Evolutionary conservation across 2,797 vertebrate species (phyloP).

Genomic region (Dryobates pubescens): DNA sequence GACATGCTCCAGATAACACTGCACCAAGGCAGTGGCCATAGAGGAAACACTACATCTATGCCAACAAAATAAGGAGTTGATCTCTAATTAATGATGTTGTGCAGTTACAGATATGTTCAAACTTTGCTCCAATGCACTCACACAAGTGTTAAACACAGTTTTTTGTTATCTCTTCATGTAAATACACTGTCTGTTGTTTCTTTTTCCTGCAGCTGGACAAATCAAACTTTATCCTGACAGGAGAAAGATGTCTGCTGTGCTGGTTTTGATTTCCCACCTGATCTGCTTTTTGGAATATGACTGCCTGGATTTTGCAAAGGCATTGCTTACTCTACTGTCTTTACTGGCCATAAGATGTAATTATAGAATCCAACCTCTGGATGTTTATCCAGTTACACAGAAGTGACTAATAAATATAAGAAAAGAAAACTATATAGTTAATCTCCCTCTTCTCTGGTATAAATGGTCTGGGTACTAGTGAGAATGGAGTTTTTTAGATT

Average conservation of each 20-base stretch:
- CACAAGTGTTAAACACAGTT: background rate
- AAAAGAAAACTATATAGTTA: constrained; percentile 26
- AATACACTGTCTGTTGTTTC: background rate
- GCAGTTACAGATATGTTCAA: background rate
- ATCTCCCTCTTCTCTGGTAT: background rate
- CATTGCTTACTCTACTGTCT: background rate
- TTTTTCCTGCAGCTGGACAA: background rate
- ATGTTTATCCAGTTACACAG: background rate
- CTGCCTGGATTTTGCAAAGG: background rate
- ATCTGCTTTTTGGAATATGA: background rate
- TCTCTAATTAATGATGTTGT: background rate
- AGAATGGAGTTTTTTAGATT: background rate
- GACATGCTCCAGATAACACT: background rate
- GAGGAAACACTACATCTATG: background rate
- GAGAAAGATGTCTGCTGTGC: background rate
- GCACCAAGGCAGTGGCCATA: background rate
- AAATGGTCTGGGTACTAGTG: constrained; percentile 23
- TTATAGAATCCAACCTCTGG: background rate
- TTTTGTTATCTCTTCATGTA: background rate
- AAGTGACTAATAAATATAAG: constrained; percentile 12
- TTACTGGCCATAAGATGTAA: background rate
- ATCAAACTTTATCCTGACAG: background rate
- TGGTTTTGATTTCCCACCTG: background rate
- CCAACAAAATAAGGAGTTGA: background rate
- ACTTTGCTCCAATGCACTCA: background rate